These are phyloP conservation scores for Onychomys arenicola DNA, from an alignment of 2,797 vertebrate species.

Conservation along the genomic window DNA sequence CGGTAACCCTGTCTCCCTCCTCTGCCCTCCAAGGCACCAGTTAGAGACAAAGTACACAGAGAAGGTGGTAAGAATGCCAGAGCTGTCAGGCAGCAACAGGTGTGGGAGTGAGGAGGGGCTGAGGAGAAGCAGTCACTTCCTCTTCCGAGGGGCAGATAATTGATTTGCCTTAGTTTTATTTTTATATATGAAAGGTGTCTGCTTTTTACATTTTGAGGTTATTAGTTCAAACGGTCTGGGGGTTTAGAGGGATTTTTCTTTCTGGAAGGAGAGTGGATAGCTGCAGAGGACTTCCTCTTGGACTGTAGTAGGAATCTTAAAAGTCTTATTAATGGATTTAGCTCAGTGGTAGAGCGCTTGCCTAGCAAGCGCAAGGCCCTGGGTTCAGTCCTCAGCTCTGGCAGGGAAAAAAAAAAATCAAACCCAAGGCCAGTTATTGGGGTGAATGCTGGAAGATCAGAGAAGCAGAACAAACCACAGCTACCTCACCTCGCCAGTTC, in stretches of 20 bases:
- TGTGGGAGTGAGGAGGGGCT: not conserved
- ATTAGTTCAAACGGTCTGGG: not conserved
- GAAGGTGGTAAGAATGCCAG: not conserved
- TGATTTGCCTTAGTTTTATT: slow-evolving; percentile 24
- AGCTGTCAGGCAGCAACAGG: rapidly evolving
- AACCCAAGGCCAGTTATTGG: no score
- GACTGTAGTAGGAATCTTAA: no score
- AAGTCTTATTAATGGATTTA: no score
- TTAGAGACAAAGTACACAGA: not conserved
- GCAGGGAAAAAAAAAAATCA: no score
- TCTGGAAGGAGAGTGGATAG: not conserved
- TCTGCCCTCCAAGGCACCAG: not conserved
- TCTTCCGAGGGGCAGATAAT: not conserved
- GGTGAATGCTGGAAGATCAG: no score
- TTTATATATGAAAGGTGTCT: slow-evolving; percentile 23
- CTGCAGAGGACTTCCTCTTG: not conserved
- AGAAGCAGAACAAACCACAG: no score
- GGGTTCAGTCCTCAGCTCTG: no score
- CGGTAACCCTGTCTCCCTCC: not conserved
- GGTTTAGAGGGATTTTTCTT: slow-evolving; percentile 11
- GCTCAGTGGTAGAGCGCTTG: no score
- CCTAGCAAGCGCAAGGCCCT: no score
- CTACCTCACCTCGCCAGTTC: no score
- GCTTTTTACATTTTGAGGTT: slow-evolving; percentile 34
- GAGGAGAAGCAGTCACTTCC: not conserved